These are phyloP conservation scores for Metopolophium dirhodum DNA, from an alignment of 1,140 invertebrate genomes.

Conservation along the genomic window DNA sequence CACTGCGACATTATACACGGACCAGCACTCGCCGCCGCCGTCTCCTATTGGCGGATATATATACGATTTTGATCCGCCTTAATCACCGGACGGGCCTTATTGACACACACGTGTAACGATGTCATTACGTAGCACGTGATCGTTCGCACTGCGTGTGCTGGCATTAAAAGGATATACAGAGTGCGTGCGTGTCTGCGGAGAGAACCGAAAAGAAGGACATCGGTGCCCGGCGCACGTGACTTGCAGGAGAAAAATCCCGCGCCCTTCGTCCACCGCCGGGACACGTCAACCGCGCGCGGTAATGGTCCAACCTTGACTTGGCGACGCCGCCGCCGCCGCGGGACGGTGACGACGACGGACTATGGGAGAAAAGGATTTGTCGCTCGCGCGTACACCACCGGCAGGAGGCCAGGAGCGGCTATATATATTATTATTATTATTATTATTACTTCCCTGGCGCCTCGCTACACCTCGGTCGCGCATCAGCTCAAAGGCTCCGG, in stretches of 20 bases:
- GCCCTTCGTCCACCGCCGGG: not conserved
- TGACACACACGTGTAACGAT: slow-evolving; percentile 9
- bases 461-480: not conserved
- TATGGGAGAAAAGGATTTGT: slow-evolving; percentile 6
- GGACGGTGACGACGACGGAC: not conserved
- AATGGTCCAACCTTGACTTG: slow-evolving; percentile 53
- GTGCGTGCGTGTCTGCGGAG: not conserved
- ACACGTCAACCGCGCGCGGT: slow-evolving; percentile 40
- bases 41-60: not conserved
- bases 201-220: slow-evolving; percentile 48
- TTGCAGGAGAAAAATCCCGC: slow-evolving; percentile 41
- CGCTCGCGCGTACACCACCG: not conserved
- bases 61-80: slow-evolving; percentile 47
- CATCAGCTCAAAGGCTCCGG: not conserved
- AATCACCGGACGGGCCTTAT: slow-evolving; percentile 38
- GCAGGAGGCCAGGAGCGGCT: no score
- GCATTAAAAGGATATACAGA: not conserved
- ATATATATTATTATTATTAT: not conserved
- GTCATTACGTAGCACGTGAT: slow-evolving; percentile 44
- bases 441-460: not conserved
- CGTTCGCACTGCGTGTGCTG: not conserved
- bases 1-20: no score
- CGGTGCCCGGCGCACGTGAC: slow-evolving; percentile 36
- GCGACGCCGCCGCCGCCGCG: not conserved
- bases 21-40: not conserved